A percentile compares a stretch with the other conserved stretches of the same genome.
These are phyloP conservation scores for Oscheius sp. DNA, from an alignment of 2,888 invertebrate genomes.

Conservation along the genomic window DNA sequence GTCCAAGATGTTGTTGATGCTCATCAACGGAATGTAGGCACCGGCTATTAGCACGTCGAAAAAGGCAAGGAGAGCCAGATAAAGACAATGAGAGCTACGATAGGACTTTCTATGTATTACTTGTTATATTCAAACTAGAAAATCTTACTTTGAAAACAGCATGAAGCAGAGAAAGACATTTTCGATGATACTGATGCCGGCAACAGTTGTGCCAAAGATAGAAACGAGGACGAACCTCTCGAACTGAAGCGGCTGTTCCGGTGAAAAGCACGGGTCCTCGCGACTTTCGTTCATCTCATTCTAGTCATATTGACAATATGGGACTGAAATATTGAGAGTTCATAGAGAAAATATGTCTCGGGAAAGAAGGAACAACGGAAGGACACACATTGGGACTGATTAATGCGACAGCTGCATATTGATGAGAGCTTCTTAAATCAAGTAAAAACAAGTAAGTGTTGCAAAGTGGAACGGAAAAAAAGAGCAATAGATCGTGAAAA, in stretches of 20 bases:
- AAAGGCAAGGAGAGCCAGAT: conserved; percentile 65
- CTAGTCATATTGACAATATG: neutral
- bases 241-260: conserved; percentile 32
- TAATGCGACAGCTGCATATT: conserved; percentile 3
- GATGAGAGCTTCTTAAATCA: too few relatives aligned
- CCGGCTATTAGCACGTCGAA: conserved; percentile 66
- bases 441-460: too few relatives aligned
- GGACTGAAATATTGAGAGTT: neutral
- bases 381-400: conserved; percentile 14
- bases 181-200: conserved; percentile 62
- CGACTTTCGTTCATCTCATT: conserved; percentile 32
- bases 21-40: conserved; percentile 68
- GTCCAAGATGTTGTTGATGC: conserved; percentile 58
- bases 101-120: conserved; percentile 54
- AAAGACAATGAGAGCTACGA: conserved; percentile 65
- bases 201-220: conserved; percentile 64
- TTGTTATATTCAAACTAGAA: neutral
- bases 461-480: too few relatives aligned
- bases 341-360: neutral
- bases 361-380: conserved; percentile 10
- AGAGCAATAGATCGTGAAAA: too few relatives aligned
- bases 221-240: conserved; percentile 64
- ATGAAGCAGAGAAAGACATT: conserved; percentile 42
- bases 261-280: conserved; percentile 29
- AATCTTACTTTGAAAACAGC: conserved; percentile 19